phyloP scores from a whole-genome alignment of 2,888 invertebrate species.

The Torymus tubicola region DNA sequence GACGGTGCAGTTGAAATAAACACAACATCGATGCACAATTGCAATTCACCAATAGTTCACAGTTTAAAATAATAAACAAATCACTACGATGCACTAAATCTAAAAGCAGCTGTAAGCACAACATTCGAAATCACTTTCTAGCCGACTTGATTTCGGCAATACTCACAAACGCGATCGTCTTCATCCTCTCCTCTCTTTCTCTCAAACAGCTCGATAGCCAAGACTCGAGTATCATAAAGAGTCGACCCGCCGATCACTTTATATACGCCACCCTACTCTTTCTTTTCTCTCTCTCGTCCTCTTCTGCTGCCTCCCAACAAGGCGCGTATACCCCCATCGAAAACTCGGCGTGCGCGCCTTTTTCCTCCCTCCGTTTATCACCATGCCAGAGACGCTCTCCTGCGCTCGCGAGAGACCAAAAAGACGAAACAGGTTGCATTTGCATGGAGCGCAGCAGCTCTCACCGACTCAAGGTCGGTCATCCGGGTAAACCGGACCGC shows the following conservation, averaged over 20 bases:
- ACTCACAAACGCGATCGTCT: conserved; percentile 42
- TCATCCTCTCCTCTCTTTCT: conserved; percentile 24
- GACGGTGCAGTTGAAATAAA: not conserved
- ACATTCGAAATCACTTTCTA: not conserved
- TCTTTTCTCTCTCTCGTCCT: not conserved
- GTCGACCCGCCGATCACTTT: conserved; percentile 20
- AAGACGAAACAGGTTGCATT: conserved; percentile 37
- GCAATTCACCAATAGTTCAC: not conserved
- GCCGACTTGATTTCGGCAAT: not conserved
- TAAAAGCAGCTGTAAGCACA: not conserved
- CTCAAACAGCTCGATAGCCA: conserved; percentile 10
- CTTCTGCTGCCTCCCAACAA: not conserved
- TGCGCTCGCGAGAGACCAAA: not conserved
- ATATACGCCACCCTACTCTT: conserved; percentile 38
- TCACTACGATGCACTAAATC: not conserved
- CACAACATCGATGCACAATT: not conserved
- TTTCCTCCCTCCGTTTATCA: conserved; percentile 10
- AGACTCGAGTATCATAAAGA: conserved; percentile 46
- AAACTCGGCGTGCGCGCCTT: not conserved
- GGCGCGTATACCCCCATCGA: no score
- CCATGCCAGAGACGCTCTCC: not conserved
- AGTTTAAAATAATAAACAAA: not conserved
- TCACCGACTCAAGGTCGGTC: conserved; percentile 30
- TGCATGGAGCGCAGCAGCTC: not conserved
- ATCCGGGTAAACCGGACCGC: conserved; percentile 48